Percentiles rank a stretch among this genome's conserved stretches.
These are phyloP conservation scores for Araneus ventricosus DNA, from an alignment of 1,140 invertebrate species.

Conservation along the genomic window DNA sequence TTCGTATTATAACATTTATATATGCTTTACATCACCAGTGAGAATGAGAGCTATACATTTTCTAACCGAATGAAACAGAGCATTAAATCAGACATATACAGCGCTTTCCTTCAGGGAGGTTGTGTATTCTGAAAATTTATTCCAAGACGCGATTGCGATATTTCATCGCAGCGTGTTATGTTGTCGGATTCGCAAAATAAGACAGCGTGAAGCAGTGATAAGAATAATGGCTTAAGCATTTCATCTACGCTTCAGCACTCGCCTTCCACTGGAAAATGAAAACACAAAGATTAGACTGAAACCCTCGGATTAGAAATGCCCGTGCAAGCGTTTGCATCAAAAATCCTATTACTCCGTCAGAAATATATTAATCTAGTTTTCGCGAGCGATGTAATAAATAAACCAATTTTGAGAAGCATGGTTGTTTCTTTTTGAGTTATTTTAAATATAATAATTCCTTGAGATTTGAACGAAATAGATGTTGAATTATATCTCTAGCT, in stretches of 20 bases:
- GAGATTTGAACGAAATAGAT: too few species aligned
- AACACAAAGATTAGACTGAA: slow-evolving; percentile 7
- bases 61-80: too few species aligned
- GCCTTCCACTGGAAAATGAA: not conserved
- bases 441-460: not conserved
- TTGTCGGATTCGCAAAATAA: slow-evolving; percentile 14
- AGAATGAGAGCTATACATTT: too few species aligned
- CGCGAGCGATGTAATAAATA: not conserved
- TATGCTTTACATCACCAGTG: too few species aligned
- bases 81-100: too few species aligned
- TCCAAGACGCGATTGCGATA: not conserved
- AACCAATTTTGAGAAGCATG: too few species aligned
- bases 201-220: slow-evolving; percentile 19
- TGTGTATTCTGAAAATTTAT: not conserved
- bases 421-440: not conserved
- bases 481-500: too few species aligned
- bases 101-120: too few species aligned
- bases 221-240: slow-evolving; percentile 8
- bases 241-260: not conserved
- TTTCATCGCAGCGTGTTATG: slow-evolving; percentile 11
- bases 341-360: slow-evolving; percentile 31
- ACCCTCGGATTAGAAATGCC: not conserved
- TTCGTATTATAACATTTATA: too few species aligned
- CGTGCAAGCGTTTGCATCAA: not conserved
- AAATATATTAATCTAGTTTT: not conserved